Base-by-base conservation (phyloP, 2,888 invertebrate species). In the Drosophila paranaensis region DNA sequence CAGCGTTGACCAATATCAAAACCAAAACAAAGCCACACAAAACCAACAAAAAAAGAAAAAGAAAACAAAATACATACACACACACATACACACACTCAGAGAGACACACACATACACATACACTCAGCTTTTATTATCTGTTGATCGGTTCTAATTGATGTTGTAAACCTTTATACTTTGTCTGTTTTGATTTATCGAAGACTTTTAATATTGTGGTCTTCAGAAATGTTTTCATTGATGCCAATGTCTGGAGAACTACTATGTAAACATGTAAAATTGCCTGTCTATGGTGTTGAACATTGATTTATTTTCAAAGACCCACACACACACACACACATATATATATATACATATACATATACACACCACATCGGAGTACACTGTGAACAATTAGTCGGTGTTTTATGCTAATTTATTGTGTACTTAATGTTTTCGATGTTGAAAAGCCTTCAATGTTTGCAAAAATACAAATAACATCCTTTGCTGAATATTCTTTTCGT, bases 401-500 rank as follows among this genome's bases (percentile, higher is more conserved):
- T 89, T 87, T 90, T 81, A 88, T 82, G 88, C 79, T 79, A 88
- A 81, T 79, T 89, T 76, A 85, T 81, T 85, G 78, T 90, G 86
- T 90, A 88, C 74, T 86, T 83, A 76, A 80, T 90, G 86, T 90
- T 89, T 77, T 89, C 77, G 83, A 72, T 89, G 85, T 83, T 81
- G 64, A 81, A 89, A 80, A 71, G 87, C 89, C 87, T 86, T 86
- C 83, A 86, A 66, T 87, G 90, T 87, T 90, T 84, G 88, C 89
- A 81, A 84, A 81, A 84, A 76, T 84, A 84, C 58, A 69, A 78
- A 65, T 68, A 61, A 73, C 65, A 71, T 74, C 77, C 84, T 72
- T 80, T 84, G 69, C 74, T 78, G 68, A 73, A 70, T 71, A 72
- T 82, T 82, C 60, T 74, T 86, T 76, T 82, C 56, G 66, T 66